Conservation (phyloP, 2,888 invertebrate genomes). For the Stegophylla sp. region DNA sequence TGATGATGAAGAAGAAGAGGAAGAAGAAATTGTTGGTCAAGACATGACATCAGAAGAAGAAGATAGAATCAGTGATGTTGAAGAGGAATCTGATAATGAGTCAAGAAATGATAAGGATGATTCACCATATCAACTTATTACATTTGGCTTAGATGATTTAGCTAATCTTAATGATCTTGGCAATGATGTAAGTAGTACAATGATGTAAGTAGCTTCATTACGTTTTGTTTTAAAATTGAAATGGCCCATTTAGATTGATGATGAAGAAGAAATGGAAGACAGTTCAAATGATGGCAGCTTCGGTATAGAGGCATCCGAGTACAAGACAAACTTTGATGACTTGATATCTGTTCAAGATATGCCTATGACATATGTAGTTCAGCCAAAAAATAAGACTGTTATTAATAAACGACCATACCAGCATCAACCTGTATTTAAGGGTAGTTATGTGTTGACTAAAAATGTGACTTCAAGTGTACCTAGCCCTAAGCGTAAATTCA, state of each 20-base stretch:
- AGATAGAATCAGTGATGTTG: slow-evolving; percentile 62
- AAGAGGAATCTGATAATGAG: slow-evolving; percentile 50
- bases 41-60: slow-evolving; percentile 67
- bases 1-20: slow-evolving; percentile 62
- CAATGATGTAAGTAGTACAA: slow-evolving; percentile 42
- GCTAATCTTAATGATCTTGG: slow-evolving; percentile 50
- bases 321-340: slow-evolving; percentile 56
- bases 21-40: slow-evolving; percentile 54
- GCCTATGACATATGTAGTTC: slow-evolving; percentile 44
- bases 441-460: slow-evolving; percentile 56
- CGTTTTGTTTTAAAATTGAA: background rate
- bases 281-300: slow-evolving; percentile 51
- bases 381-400: slow-evolving; percentile 53
- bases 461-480: slow-evolving; percentile 42
- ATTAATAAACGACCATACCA: slow-evolving; percentile 48
- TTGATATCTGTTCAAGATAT: slow-evolving; percentile 54
- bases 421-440: slow-evolving; percentile 36
- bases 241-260: slow-evolving; percentile 38
- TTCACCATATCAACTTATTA: slow-evolving; percentile 53
- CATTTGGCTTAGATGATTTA: slow-evolving; percentile 54
- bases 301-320: slow-evolving; percentile 50
- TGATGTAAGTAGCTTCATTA: background rate
- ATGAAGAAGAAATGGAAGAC: slow-evolving; percentile 52
- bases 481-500: slow-evolving; percentile 52
- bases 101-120: slow-evolving; percentile 50